A percentile compares a stretch with the other conserved stretches of the same genome.
Evolutionary conservation across 2,797 vertebrate genomes (phyloP).

Genomic region (Dendrocincla tyrannina): DNA sequence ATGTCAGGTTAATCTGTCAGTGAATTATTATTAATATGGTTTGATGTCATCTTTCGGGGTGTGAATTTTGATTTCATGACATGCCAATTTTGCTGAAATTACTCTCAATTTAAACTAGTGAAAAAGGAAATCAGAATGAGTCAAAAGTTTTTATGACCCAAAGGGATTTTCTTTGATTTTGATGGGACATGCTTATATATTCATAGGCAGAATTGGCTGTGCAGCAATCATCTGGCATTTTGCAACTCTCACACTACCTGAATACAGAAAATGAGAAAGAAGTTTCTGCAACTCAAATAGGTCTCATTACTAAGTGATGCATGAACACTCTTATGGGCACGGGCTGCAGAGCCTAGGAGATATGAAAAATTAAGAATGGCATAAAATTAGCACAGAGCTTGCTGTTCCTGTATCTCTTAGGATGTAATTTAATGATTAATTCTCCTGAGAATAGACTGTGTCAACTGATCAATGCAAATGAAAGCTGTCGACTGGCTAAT

Average conservation of each 20-base stretch:
- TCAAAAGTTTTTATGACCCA: not conserved
- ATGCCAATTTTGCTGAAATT: not conserved
- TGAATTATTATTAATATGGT: not conserved
- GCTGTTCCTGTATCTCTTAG: slow-evolving; percentile 38
- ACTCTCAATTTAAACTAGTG: not conserved
- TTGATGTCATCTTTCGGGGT: not conserved
- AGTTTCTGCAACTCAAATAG: not conserved
- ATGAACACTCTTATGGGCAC: not conserved
- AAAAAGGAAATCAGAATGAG: not conserved
- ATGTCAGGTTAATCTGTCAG: not conserved
- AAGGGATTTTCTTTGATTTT: not conserved
- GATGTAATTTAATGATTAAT: slow-evolving; percentile 42
- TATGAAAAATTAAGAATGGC: slow-evolving; percentile 54
- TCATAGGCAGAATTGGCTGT: not conserved
- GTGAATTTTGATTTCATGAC: not conserved
- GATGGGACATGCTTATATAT: not conserved
- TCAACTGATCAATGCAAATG: slow-evolving; percentile 33
- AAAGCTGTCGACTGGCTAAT: slow-evolving; percentile 16
- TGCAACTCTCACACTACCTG: not conserved
- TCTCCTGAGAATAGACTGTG: slow-evolving; percentile 19
- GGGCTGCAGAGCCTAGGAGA: slow-evolving; percentile 13
- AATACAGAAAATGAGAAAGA: slow-evolving; percentile 37
- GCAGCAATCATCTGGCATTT: slow-evolving; percentile 10
- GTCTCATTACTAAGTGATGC: slow-evolving; percentile 40
- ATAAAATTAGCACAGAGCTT: slow-evolving; percentile 63